Conservation (phyloP, 2,113 vertebrate species). For the Bothrops jararaca region DNA sequence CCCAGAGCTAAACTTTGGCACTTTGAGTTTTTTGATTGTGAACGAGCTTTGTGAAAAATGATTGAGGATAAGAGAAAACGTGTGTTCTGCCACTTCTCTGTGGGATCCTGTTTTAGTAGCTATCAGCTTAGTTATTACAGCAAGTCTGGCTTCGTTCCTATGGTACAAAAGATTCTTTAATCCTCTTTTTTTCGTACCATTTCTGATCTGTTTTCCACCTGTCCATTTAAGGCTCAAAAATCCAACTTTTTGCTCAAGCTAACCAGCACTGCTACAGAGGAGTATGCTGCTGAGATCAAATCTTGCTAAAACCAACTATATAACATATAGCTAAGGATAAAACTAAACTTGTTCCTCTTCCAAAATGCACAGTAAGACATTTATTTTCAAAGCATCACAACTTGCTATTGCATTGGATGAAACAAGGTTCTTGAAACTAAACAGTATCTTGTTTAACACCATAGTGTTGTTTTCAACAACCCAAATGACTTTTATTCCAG, state of each 20-base stretch:
- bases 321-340: neutral
- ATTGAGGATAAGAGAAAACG: neutral
- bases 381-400: neutral
- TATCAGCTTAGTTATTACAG: neutral
- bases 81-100: neutral
- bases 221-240: neutral
- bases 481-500: neutral
- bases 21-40: neutral
- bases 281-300: neutral
- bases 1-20: neutral
- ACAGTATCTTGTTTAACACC: neutral
- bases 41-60: neutral
- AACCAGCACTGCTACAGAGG: neutral
- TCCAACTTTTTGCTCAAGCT: neutral
- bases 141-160: neutral
- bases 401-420: neutral
- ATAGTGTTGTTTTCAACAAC: neutral
- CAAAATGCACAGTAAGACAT: neutral
- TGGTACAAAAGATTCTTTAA: neutral
- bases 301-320: neutral
- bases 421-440: neutral
- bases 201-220: neutral
- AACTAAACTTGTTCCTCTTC: neutral
- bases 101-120: neutral
- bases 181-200: neutral